Percentiles rank a stretch among this genome's conserved stretches.
phyloP scores from a whole-genome alignment of 2,797 vertebrate genomes.

The Buceros bicornis region DNA sequence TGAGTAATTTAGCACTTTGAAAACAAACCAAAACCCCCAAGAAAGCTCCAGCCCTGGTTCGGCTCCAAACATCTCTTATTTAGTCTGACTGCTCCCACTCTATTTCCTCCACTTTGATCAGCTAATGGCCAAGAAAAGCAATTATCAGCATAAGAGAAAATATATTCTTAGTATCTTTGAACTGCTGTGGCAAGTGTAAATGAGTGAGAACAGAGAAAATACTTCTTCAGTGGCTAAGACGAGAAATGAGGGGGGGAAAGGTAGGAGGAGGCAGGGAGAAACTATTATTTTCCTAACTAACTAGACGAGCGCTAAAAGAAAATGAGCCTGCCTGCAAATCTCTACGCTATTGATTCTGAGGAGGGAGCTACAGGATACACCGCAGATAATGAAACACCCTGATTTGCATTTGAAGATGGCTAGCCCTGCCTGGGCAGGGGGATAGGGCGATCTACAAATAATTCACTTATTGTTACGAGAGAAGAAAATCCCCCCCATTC shows the following conservation, averaged over 20 bases:
- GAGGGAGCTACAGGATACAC: background rate
- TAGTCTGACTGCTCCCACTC: background rate
- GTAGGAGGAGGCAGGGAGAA: background rate
- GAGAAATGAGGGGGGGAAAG: background rate
- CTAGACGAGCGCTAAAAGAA: background rate
- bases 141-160: slow-evolving; percentile 39
- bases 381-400: background rate
- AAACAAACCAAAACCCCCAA: background rate
- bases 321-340: background rate
- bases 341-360: background rate
- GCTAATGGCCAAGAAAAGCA: slow-evolving; percentile 48
- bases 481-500: background rate
- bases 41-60: background rate
- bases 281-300: slow-evolving; percentile 24
- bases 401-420: background rate
- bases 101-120: slow-evolving; percentile 35
- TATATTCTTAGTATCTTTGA: slow-evolving; percentile 5
- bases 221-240: background rate
- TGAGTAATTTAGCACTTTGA: background rate
- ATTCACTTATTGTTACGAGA: background rate
- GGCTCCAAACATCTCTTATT: slow-evolving; percentile 15
- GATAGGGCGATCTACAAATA: background rate
- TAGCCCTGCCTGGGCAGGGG: background rate
- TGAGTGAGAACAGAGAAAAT: background rate
- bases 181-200: background rate